A percentile compares a stretch with the other conserved stretches of the same genome.
Conservation (phyloP, 2,113 vertebrate genomes). For the Sylvia atricapilla region DNA sequence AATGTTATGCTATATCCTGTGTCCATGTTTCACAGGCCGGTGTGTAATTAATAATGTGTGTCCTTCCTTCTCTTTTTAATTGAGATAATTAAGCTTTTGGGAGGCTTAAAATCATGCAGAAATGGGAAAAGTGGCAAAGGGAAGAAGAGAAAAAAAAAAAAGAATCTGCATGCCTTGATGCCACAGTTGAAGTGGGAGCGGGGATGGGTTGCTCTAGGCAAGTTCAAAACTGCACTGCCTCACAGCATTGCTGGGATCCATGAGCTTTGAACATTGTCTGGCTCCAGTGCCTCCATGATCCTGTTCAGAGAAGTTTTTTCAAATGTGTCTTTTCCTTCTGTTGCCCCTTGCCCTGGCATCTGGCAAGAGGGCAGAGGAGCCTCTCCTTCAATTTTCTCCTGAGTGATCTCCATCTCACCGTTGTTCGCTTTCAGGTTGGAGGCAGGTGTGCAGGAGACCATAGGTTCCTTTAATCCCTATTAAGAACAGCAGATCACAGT, state of each 20-base stretch:
- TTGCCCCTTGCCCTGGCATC: conserved; percentile 19
- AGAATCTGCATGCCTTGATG: background rate
- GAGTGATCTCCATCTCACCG: conserved; percentile 21
- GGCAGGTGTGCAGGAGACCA: background rate
- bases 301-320: background rate
- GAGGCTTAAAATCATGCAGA: conserved; percentile 11
- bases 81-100: background rate
- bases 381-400: conserved; percentile 38
- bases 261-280: background rate
- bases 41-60: conserved; percentile 13
- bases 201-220: background rate
- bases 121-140: background rate
- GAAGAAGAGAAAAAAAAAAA: background rate
- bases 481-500: conserved; percentile 58
- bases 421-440: background rate
- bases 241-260: background rate
- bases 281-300: background rate
- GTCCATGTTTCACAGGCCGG: background rate
- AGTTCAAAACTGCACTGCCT: background rate
- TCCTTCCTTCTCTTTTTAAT: conserved; percentile 24
- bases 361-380: conserved; percentile 49
- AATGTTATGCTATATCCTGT: background rate
- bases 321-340: background rate
- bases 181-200: background rate
- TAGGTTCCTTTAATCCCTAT: conserved; percentile 52